Conservation (phyloP, 2,888 invertebrate genomes). For the Resseliella maxima region DNA sequence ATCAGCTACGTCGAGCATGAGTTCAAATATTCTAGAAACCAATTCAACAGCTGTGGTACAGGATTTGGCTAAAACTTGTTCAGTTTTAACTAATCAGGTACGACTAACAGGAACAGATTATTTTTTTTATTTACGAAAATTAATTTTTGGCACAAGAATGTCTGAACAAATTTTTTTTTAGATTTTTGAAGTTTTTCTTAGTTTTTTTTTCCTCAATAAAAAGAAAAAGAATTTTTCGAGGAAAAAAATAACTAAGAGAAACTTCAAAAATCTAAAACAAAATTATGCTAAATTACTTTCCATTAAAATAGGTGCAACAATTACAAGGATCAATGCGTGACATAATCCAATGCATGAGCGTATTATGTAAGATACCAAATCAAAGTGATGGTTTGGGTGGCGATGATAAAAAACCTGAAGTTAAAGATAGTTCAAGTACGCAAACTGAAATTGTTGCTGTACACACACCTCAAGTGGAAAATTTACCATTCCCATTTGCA, state of each 20-base stretch:
- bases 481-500: slow-evolving; percentile 67
- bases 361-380: slow-evolving; percentile 67
- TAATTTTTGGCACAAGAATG: no score
- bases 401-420: slow-evolving; percentile 62
- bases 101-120: slow-evolving; percentile 53
- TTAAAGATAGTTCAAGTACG: slow-evolving; percentile 71
- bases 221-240: no score
- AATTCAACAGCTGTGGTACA: slow-evolving; percentile 73
- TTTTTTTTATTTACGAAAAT: no score
- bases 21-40: slow-evolving; percentile 65
- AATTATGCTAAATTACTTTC: no score
- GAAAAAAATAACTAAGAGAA: no score
- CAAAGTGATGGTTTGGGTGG: slow-evolving; percentile 61
- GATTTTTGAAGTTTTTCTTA: no score
- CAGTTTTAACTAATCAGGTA: slow-evolving; percentile 79
- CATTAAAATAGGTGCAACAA: slow-evolving; percentile 86
- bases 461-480: slow-evolving; percentile 77
- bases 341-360: slow-evolving; percentile 77
- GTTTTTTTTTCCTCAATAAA: no score
- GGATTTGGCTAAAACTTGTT: slow-evolving; percentile 81
- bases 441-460: slow-evolving; percentile 86
- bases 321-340: slow-evolving; percentile 83
- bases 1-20: slow-evolving; percentile 65
- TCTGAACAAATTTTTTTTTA: no score
- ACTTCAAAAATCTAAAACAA: no score